Conservation (phyloP, 2,888 invertebrate genomes). For the Stenichneumon culpator region DNA sequence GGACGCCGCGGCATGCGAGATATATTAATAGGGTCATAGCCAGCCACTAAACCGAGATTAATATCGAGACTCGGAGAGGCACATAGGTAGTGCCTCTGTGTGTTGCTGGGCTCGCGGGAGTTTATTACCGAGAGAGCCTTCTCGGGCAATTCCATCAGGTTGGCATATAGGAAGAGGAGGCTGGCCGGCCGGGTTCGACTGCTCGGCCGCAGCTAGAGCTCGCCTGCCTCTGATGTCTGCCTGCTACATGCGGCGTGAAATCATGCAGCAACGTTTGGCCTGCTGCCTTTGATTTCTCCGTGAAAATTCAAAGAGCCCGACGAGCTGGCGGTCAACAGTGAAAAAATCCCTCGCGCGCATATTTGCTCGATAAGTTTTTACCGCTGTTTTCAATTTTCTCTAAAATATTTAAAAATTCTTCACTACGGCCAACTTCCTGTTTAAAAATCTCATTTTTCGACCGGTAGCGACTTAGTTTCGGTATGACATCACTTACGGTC, state of each 20-base stretch:
- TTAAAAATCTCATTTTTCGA: no score
- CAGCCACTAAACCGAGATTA: constrained; percentile 72
- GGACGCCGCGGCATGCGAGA: constrained; percentile 56
- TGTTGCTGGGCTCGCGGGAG: constrained; percentile 35
- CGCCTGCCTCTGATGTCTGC: constrained; percentile 17
- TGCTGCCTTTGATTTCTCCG: constrained; percentile 77
- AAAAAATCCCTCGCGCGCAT: neutral
- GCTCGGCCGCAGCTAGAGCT: constrained; percentile 56
- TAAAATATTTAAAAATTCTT: neutral
- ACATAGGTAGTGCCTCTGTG: constrained; percentile 10
- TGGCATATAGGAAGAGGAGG: constrained; percentile 60
- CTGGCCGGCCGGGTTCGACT: constrained; percentile 62
- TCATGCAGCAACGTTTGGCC: constrained; percentile 72
- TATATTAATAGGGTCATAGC: constrained; percentile 74
- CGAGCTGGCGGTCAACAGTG: neutral
- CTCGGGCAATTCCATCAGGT: constrained; percentile 41
- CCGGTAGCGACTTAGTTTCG: no score
- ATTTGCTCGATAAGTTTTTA: neutral
- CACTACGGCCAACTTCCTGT: no score
- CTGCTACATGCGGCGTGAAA: constrained; percentile 70
- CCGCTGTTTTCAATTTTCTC: neutral
- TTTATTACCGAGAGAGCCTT: constrained; percentile 60
- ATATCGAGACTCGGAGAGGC: constrained; percentile 66
- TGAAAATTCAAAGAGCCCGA: constrained; percentile 74
- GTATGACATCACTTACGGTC: no score